Percentiles rank a stretch among this genome's conserved stretches.
Conservation (phyloP, 1,140 invertebrate genomes). For the Babylonia areolata region DNA sequence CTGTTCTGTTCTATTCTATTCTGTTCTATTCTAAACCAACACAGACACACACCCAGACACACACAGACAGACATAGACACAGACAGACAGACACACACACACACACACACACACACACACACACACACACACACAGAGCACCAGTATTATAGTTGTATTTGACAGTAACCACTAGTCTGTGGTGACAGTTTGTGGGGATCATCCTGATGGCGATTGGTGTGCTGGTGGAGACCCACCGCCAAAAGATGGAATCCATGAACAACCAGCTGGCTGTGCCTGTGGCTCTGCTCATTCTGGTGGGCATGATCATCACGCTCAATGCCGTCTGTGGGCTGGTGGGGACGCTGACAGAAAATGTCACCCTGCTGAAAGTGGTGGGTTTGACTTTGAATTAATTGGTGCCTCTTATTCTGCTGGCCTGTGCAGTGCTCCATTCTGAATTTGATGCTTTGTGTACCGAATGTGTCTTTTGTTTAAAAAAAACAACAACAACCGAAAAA, state of each 20-base stretch:
- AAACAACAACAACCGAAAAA: too few species aligned
- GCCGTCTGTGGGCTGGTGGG: slow-evolving; percentile 61
- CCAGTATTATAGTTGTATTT: too few species aligned
- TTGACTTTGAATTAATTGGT: too few species aligned
- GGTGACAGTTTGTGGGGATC: slow-evolving; percentile 62
- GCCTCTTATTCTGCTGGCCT: too few species aligned
- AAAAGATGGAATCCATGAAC: slow-evolving; percentile 55
- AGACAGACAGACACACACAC: background rate
- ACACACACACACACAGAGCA: too few species aligned
- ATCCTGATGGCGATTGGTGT: slow-evolving; percentile 54
- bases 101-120: too few species aligned
- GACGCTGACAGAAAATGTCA: slow-evolving; percentile 57
- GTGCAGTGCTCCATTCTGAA: too few species aligned
- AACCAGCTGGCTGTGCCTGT: slow-evolving; percentile 59
- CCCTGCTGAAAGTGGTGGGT: slow-evolving; percentile 65
- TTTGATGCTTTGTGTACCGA: too few species aligned
- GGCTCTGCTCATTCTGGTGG: slow-evolving; percentile 60
- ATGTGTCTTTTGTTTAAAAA: too few species aligned
- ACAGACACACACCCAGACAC: too few species aligned
- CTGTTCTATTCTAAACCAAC: background rate
- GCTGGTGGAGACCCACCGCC: slow-evolving; percentile 53
- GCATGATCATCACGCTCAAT: slow-evolving; percentile 59
- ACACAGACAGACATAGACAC: too few species aligned
- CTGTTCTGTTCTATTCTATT: background rate
- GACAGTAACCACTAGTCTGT: too few species aligned